Evolutionary conservation across 2,888 invertebrate species (phyloP).

Genomic region (Orthonychiurus folsomi): DNA sequence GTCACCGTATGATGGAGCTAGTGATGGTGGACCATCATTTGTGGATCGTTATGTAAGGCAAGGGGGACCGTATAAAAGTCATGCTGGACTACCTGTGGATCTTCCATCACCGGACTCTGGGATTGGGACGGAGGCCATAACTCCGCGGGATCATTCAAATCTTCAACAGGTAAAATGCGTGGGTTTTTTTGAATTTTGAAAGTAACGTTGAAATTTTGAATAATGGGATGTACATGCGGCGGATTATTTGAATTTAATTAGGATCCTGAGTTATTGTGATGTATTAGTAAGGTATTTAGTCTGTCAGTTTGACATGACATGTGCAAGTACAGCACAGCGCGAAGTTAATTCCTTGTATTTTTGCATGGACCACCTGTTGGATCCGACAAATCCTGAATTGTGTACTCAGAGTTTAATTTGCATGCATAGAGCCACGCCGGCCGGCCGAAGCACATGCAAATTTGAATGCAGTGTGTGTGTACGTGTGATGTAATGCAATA

Average conservation of each 20-base stretch:
- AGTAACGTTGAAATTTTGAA: no score
- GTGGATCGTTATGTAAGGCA: conserved; percentile 53
- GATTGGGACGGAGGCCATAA: conserved; percentile 87
- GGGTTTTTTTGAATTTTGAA: no score
- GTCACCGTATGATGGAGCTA: conserved; percentile 39
- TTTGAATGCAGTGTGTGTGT: no score
- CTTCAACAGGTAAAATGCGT: conserved; percentile 13
- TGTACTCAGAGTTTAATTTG: not conserved
- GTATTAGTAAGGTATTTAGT: not conserved
- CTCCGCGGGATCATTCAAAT: conserved; percentile 72
- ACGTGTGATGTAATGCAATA: no score
- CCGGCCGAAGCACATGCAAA: no score
- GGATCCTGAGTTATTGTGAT: no score
- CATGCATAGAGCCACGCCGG: no score
- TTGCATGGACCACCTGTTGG: not conserved
- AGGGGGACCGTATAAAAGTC: conserved; percentile 44
- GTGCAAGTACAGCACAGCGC: no score
- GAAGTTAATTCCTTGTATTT: not conserved
- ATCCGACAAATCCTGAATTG: not conserved
- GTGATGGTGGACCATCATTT: conserved; percentile 50
- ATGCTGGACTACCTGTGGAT: conserved; percentile 63
- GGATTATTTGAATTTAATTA: no score
- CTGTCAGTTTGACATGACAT: not conserved
- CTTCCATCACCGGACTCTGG: conserved; percentile 92
- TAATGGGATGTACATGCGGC: no score